phyloP scores from a whole-genome alignment of 1,140 invertebrate genomes.

The Sipha flava region DNA sequence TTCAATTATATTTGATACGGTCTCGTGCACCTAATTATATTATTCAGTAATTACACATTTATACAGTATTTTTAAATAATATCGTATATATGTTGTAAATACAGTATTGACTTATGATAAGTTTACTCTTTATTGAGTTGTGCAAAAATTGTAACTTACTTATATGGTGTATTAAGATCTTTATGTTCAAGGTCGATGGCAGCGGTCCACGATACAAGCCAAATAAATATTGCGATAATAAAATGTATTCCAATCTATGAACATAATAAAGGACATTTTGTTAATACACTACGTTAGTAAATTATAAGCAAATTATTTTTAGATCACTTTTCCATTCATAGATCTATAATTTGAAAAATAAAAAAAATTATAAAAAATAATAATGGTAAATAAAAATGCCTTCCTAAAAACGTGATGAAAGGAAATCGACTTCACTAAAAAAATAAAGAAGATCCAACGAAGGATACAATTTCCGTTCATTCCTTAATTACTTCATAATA shows the following conservation, averaged over 20 bases:
- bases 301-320: conserved; percentile 1
- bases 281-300: background rate
- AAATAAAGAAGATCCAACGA: background rate
- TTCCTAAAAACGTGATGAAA: background rate
- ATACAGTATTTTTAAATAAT: too few species aligned
- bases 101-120: too few species aligned
- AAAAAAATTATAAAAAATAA: background rate
- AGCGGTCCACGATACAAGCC: background rate
- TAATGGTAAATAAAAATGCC: background rate
- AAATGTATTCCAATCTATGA: background rate
- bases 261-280: background rate
- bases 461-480: background rate
- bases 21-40: too few species aligned
- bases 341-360: background rate
- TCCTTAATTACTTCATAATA: conserved; percentile 10
- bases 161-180: background rate
- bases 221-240: background rate
- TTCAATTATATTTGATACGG: too few species aligned
- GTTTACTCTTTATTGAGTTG: too few species aligned
- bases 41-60: too few species aligned
- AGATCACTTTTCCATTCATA: background rate
- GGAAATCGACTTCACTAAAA: background rate
- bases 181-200: background rate
- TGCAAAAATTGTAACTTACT: background rate
- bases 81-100: too few species aligned